Percentiles rank a stretch among this genome's conserved stretches.
phyloP scores from a whole-genome alignment of 2,888 invertebrate species.

The Schizotus pectinicornis region DNA sequence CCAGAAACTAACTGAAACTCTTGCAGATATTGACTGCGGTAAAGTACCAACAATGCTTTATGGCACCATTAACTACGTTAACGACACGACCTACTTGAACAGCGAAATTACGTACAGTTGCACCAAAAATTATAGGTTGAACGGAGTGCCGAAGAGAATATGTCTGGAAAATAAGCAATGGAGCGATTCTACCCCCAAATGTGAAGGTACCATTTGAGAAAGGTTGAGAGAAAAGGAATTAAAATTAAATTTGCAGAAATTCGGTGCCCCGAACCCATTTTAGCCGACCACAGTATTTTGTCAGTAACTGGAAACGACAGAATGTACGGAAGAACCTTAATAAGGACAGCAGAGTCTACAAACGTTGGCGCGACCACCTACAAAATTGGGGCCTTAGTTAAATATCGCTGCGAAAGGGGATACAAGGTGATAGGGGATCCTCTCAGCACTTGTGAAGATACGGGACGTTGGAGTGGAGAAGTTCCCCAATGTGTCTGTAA shows the following conservation, averaged over 20 bases:
- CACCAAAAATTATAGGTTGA: slow-evolving; percentile 77
- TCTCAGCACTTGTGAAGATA: slow-evolving; percentile 84
- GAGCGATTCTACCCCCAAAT: slow-evolving; percentile 85
- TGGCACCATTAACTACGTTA: slow-evolving; percentile 77
- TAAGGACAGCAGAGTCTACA: slow-evolving; percentile 72
- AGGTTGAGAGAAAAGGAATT: not conserved
- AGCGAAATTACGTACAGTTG: slow-evolving; percentile 84
- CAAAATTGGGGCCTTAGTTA: slow-evolving; percentile 84
- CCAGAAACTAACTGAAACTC: slow-evolving; percentile 9
- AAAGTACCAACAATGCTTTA: slow-evolving; percentile 80
- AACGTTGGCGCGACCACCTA: slow-evolving; percentile 76
- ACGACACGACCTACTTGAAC: slow-evolving; percentile 80
- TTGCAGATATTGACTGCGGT: slow-evolving; percentile 85
- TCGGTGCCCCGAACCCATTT: slow-evolving; percentile 81
- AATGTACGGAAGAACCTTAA: slow-evolving; percentile 83
- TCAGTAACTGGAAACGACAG: slow-evolving; percentile 91
- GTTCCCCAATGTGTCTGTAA: slow-evolving; percentile 86
- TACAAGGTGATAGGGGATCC: slow-evolving; percentile 88
- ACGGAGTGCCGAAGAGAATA: slow-evolving; percentile 73
- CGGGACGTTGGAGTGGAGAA: slow-evolving; percentile 83
- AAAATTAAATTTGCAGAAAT: slow-evolving; percentile 69
- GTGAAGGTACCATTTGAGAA: slow-evolving; percentile 70
- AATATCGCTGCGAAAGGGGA: slow-evolving; percentile 88
- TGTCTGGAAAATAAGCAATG: slow-evolving; percentile 80
- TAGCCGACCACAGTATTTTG: slow-evolving; percentile 84